Base-by-base conservation (phyloP, 2,888 invertebrate species). In the Trachelus stipa region DNA sequence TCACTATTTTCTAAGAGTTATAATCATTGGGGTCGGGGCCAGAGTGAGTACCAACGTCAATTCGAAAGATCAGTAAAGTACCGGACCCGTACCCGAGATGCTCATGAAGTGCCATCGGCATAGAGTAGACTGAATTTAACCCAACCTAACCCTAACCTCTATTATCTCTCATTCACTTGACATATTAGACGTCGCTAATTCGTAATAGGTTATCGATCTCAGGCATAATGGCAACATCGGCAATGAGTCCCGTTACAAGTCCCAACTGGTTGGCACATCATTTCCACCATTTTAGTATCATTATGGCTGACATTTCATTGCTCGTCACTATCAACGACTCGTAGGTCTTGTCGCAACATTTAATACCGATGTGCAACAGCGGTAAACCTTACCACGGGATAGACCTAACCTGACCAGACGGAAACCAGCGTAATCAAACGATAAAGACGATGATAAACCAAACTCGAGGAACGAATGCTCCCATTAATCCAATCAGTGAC, bases 21-120 rank as follows among this genome's bases (percentile, higher is more conserved):
- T 85, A 87, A 86, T 87, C 86, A 88, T 88, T 87, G 85, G 85
- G 87, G 85, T 89, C 86, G 84, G 84, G 85, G 84, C 82, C 56
- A 56, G 56, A 56, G 56, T 56, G 23, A 56, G 56, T 56, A 56
- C 23, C 23, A 56, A 9, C 56, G 23, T 23, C 23, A 23, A 23
- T 9, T 56, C 56, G 23, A 56, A 56, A 9, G 56, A 56, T 56
- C 23, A 23, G 56, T 23, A 40, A 40, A 40, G 15, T 56, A 23
- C 23, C 23, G 56, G 23, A 56, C 23, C 40, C 15, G 40, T 56
- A 4, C 40, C 56, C 2, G 23, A 15, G 56, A 56, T 9, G 56
- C 6, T 56, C 56, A 56, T 23, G 56, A 23, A 56, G 23, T 23
- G 9, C 23, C 23, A 23, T 23, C 9, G 56, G 23, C 23, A 56